Evolutionary conservation across 2,113 vertebrate species (phyloP).

Genomic region (Chrysochloris asiatica): DNA sequence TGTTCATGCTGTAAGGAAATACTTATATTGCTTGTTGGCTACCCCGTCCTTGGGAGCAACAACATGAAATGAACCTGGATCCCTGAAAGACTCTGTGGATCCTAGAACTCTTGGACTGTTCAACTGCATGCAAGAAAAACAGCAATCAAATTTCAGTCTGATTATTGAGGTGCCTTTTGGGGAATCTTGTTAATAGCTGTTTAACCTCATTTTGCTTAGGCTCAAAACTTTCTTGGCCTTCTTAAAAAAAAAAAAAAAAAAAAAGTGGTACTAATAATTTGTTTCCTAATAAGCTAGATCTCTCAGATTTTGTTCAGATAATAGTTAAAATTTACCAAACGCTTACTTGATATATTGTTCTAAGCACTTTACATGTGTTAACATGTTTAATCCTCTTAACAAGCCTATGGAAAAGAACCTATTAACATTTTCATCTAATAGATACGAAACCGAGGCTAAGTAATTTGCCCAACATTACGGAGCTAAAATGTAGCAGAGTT

Average conservation of each 20-base stretch:
- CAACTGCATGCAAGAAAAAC: background rate
- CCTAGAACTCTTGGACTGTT: background rate
- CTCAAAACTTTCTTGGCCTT: background rate
- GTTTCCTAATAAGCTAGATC: slow-evolving; percentile 1
- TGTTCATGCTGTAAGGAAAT: no score
- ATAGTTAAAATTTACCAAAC: background rate
- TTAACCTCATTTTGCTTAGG: slow-evolving; percentile 16
- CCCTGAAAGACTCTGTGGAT: background rate
- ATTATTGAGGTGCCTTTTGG: background rate
- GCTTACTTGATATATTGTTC: background rate
- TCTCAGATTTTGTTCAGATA: background rate
- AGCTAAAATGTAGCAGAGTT: background rate
- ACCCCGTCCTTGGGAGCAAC: background rate
- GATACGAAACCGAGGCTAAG: background rate
- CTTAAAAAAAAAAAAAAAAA: no score
- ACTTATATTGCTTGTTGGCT: no score
- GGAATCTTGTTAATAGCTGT: background rate
- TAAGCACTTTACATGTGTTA: background rate
- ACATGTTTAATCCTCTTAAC: background rate
- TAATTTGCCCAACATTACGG: background rate
- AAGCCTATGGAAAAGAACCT: background rate
- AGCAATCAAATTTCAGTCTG: background rate
- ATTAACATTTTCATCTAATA: background rate
- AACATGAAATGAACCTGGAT: background rate
- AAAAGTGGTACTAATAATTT: background rate